Percentiles rank a stretch among this genome's conserved stretches.
Conservation (phyloP, 2,113 vertebrate species). For the Picathartes gymnocephalus region DNA sequence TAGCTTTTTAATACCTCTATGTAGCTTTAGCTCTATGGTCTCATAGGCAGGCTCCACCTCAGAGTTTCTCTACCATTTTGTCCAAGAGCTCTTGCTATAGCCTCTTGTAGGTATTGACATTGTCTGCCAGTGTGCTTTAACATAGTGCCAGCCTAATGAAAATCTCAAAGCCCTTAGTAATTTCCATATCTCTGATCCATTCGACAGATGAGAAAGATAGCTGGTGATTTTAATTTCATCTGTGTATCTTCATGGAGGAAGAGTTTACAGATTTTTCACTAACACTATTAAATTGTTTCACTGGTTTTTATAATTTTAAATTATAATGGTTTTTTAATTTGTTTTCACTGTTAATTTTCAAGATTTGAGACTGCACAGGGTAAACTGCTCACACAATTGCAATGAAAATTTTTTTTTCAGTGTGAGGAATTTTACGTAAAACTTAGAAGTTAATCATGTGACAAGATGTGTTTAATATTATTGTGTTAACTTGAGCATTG, state of each 20-base stretch:
- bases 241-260: neutral
- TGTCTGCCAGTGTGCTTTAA: neutral
- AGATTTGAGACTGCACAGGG: neutral
- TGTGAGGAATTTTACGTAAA: neutral
- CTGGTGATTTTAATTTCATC: neutral
- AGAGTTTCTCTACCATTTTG: neutral
- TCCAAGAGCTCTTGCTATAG: neutral
- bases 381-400: neutral
- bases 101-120: neutral
- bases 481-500: neutral
- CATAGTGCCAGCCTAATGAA: neutral
- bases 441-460: neutral
- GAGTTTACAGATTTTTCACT: neutral
- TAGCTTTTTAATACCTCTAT: neutral
- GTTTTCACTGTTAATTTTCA: neutral
- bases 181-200: neutral
- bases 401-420: neutral
- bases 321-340: neutral
- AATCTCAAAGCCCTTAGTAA: neutral
- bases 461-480: neutral
- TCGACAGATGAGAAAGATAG: neutral
- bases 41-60: neutral
- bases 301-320: neutral
- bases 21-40: neutral
- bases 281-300: neutral